Evolutionary conservation across 2,113 vertebrate species (phyloP).

Genomic region (Festucalex cinctus): DNA sequence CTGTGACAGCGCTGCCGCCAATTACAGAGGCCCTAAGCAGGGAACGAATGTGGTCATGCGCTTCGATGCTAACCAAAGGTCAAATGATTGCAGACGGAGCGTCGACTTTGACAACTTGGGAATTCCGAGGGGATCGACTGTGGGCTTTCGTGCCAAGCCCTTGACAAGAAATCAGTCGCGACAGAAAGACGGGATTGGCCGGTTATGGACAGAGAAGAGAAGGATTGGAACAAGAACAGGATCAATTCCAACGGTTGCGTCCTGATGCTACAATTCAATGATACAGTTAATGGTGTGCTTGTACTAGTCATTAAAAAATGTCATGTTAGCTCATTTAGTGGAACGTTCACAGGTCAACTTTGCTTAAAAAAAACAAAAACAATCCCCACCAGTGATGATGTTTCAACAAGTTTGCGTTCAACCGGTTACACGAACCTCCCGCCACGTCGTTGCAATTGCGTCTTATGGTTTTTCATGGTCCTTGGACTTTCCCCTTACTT

Average conservation of each 20-base stretch:
- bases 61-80: conserved; percentile 57
- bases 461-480: background rate
- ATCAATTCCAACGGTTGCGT: conserved; percentile 12
- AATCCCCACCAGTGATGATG: too few species aligned
- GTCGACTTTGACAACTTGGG: conserved; percentile 43
- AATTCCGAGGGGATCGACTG: conserved; percentile 46
- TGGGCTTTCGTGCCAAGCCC: conserved; percentile 29
- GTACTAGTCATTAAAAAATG: too few species aligned
- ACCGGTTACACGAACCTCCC: too few species aligned
- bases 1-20: conserved; percentile 41
- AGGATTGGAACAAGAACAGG: conserved; percentile 20
- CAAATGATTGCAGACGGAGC: conserved; percentile 69
- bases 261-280: conserved; percentile 14
- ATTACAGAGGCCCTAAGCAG: conserved; percentile 57
- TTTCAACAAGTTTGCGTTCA: too few species aligned
- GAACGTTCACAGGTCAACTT: too few species aligned
- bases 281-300: too few species aligned
- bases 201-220: conserved; percentile 30
- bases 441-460: background rate
- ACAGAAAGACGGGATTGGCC: conserved; percentile 14
- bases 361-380: too few species aligned
- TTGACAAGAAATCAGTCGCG: conserved; percentile 53
- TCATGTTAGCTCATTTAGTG: too few species aligned
- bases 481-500: background rate
- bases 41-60: conserved; percentile 40